A percentile compares a stretch with the other conserved stretches of the same genome.
Evolutionary conservation across 2,888 invertebrate species (phyloP).

Genomic region (Cotesia congregata): DNA sequence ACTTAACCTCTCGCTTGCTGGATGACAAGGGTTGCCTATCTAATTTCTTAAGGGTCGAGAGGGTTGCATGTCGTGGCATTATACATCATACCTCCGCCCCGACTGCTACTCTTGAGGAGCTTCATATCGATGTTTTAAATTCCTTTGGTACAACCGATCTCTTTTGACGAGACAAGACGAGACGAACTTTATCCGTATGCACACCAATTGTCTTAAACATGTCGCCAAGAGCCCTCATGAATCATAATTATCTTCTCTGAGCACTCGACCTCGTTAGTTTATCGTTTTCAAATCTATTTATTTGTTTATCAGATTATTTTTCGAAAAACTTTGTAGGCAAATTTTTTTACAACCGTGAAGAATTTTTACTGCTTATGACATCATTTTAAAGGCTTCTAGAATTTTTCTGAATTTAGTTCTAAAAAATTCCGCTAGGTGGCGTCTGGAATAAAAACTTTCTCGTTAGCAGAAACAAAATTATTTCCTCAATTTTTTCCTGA

Average conservation of each 20-base stretch:
- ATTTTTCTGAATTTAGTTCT: background rate
- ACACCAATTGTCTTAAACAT: background rate
- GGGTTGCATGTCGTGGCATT: slow-evolving; percentile 45
- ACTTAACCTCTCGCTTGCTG: slow-evolving; percentile 56
- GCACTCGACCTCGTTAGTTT: background rate
- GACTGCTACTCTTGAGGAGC: slow-evolving; percentile 8
- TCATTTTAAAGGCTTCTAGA: too few species aligned
- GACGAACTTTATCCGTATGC: background rate
- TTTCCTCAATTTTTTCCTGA: too few species aligned
- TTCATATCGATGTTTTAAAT: slow-evolving; percentile 34
- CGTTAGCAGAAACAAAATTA: background rate
- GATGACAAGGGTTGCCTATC: slow-evolving; percentile 47
- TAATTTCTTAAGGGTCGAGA: slow-evolving; percentile 53
- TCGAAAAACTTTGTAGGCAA: background rate
- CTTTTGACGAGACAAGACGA: background rate
- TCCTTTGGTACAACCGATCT: slow-evolving; percentile 9
- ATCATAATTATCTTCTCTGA: background rate
- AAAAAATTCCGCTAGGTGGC: background rate
- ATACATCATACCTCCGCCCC: slow-evolving; percentile 2
- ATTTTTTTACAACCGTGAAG: background rate
- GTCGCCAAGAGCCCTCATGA: background rate
- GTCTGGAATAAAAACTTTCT: background rate
- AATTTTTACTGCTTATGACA: too few species aligned
- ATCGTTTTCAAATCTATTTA: background rate
- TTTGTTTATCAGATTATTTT: background rate